Conservation (phyloP, 2,888 invertebrate species). For the Mamestra brassicae region DNA sequence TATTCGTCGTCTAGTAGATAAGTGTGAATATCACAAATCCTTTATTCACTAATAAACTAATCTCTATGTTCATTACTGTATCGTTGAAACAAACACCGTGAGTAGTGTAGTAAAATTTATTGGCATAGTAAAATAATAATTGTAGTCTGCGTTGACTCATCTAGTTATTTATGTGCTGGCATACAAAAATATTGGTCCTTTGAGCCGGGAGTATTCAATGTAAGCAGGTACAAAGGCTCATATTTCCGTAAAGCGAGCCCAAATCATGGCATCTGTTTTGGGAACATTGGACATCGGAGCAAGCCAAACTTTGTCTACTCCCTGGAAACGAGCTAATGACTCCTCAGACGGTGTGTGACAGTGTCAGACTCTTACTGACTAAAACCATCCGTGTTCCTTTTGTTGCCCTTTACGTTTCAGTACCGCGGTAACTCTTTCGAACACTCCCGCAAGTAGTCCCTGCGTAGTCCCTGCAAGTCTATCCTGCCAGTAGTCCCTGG, state of each 20-base stretch:
- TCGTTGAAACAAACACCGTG: conserved; percentile 17
- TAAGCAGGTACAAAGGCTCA: neutral
- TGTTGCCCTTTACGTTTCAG: too few species aligned
- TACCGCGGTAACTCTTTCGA: too few species aligned
- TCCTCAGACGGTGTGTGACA: too few species aligned
- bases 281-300: neutral
- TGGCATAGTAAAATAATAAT: conserved; percentile 8
- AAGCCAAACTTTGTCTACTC: too few species aligned
- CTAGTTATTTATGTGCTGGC: neutral
- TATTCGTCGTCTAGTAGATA: conserved; percentile 18
- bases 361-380: too few species aligned
- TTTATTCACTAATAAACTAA: conserved; percentile 47
- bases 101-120: conserved; percentile 29
- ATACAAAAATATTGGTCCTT: conserved; percentile 13
- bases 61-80: conserved; percentile 43
- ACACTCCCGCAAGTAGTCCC: too few species aligned
- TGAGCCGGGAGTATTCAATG: neutral
- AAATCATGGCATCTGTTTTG: neutral
- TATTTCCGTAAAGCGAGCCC: too few species aligned
- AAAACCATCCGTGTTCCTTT: too few species aligned
- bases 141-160: conserved; percentile 2
- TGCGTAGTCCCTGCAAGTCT: too few species aligned
- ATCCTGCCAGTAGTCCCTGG: too few species aligned
- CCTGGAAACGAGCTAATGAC: too few species aligned
- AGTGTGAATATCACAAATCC: conserved; percentile 53